A percentile compares a stretch with the other conserved stretches of the same genome.
These are phyloP conservation scores for Acleris sparsana DNA, from an alignment of 2,888 invertebrate genomes.

Conservation along the genomic window DNA sequence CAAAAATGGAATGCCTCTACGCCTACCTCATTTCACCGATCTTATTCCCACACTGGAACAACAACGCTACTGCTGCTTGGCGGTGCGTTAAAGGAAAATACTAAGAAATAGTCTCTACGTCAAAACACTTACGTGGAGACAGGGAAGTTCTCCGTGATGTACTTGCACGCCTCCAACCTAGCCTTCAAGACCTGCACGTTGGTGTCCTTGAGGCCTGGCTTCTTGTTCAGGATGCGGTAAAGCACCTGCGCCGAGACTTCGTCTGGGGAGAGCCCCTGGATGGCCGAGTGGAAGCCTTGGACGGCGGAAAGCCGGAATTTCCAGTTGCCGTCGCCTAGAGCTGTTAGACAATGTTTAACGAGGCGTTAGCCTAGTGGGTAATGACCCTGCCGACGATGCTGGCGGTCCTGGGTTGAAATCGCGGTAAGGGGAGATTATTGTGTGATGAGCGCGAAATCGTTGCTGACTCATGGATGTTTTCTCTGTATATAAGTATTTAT, in stretches of 20 bases:
- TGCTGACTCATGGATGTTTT: no score
- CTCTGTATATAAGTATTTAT: no score
- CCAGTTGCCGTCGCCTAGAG: constrained; percentile 92
- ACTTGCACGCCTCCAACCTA: constrained; percentile 90
- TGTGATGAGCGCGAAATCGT: no score
- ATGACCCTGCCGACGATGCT: no score
- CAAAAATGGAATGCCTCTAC: no score
- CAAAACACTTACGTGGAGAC: constrained; percentile 85
- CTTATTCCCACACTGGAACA: no score
- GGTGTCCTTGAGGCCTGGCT: constrained; percentile 94
- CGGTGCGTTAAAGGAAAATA: no score
- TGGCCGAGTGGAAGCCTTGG: constrained; percentile 86
- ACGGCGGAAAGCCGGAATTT: constrained; percentile 91
- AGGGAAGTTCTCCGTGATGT: constrained; percentile 89
- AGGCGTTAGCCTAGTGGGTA: neutral
- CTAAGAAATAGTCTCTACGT: neutral
- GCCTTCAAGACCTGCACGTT: constrained; percentile 95
- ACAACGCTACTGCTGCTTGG: no score
- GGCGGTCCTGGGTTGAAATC: no score
- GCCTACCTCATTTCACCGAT: no score
- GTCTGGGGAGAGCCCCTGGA: constrained; percentile 85
- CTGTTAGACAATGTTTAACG: constrained; percentile 51
- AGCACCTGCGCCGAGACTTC: constrained; percentile 90
- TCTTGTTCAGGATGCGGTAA: constrained; percentile 88
- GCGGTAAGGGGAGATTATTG: no score